Conservation (phyloP, 2,113 vertebrate species). For the Uria lomvia region DNA sequence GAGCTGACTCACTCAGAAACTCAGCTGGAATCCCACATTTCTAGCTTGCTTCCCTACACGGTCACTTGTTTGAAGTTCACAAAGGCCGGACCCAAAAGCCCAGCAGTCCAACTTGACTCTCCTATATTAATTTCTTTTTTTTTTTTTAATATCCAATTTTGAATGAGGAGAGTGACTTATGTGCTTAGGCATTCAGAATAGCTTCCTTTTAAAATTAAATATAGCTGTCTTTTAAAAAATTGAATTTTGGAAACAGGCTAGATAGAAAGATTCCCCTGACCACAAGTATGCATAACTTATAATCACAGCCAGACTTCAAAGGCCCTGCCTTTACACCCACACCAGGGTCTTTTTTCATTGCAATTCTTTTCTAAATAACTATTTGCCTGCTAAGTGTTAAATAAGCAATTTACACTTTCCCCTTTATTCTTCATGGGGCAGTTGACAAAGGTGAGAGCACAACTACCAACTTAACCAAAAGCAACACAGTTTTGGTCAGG, state of each 20-base stretch:
- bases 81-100: neutral
- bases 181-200: neutral
- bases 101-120: neutral
- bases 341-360: neutral
- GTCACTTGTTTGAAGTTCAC: neutral
- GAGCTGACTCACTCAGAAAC: neutral
- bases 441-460: neutral
- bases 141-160: neutral
- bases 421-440: neutral
- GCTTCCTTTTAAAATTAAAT: slow-evolving; percentile 3
- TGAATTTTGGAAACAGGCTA: neutral
- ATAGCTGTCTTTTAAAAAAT: neutral
- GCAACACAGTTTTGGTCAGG: neutral
- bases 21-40: neutral
- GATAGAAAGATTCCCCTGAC: neutral
- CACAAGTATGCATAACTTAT: slow-evolving; percentile 5
- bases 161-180: neutral
- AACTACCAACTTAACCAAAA: neutral
- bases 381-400: neutral
- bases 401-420: neutral
- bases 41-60: neutral
- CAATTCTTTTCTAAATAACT: neutral
- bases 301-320: slow-evolving; percentile 17
- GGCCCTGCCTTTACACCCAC: neutral
- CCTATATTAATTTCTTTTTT: neutral